These are phyloP conservation scores for Drosophila differens DNA, from an alignment of 2,888 invertebrate genomes.

Conservation along the genomic window DNA sequence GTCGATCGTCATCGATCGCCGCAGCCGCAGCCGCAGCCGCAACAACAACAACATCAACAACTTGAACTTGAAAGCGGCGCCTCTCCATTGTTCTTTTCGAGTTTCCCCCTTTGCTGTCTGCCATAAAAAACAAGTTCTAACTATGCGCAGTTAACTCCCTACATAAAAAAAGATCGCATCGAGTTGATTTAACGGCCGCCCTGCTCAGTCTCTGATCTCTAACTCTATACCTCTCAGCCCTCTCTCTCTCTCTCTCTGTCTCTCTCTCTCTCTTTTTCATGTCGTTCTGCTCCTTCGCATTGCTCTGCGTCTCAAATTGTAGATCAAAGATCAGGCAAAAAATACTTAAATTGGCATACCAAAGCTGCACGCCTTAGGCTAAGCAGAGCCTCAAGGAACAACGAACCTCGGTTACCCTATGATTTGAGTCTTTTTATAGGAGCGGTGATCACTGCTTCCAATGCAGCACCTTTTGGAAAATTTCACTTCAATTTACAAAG, in stretches of 20 bases:
- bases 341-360: slow-evolving; percentile 77
- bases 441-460: slow-evolving; percentile 8
- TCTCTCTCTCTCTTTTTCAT: slow-evolving; percentile 4
- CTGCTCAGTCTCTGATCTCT: slow-evolving; percentile 56
- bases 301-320: slow-evolving; percentile 78
- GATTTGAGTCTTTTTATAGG: slow-evolving; percentile 42
- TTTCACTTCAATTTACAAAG: background rate
- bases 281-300: slow-evolving; percentile 43
- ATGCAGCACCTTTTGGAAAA: background rate
- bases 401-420: slow-evolving; percentile 67
- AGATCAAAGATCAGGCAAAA: slow-evolving; percentile 79
- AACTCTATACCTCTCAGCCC: background rate
- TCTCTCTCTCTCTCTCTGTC: slow-evolving; percentile 1
- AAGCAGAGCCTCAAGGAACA: slow-evolving; percentile 46
- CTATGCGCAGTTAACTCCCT: slow-evolving; percentile 67
- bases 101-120: slow-evolving; percentile 1
- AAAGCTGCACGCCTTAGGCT: slow-evolving; percentile 46
- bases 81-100: slow-evolving; percentile 70
- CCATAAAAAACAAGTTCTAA: slow-evolving; percentile 73
- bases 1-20: slow-evolving; percentile 53
- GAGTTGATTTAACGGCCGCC: slow-evolving; percentile 78
- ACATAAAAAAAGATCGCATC: slow-evolving; percentile 74
- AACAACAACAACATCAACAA: slow-evolving; percentile 6
- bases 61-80: slow-evolving; percentile 81
- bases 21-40: background rate